Conservation (phyloP, 1,140 invertebrate species). For the Spodoptera frugiperda region DNA sequence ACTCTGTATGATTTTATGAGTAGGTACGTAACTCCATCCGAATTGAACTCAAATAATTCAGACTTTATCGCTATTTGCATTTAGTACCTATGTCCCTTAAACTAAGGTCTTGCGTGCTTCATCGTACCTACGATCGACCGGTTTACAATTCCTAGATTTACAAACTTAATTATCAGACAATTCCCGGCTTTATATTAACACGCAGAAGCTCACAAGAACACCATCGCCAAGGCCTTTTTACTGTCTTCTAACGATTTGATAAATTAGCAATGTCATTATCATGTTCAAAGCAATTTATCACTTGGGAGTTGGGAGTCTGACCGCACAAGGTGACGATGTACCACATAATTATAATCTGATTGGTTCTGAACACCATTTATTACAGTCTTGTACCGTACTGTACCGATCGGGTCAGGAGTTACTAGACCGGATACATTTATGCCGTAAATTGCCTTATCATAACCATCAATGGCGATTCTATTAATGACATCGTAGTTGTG, state of each 20-base stretch:
- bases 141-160: no score
- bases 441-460: slow-evolving; percentile 16
- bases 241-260: slow-evolving; percentile 20
- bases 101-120: no score
- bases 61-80: no score
- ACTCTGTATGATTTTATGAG: no score
- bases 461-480: slow-evolving; percentile 13
- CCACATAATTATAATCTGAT: slow-evolving; percentile 36
- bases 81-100: no score
- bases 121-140: no score
- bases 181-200: background rate
- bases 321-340: slow-evolving; percentile 38
- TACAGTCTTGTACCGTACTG: slow-evolving; percentile 35
- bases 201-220: background rate
- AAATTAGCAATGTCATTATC: slow-evolving; percentile 40
- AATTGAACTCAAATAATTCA: no score
- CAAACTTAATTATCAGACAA: no score
- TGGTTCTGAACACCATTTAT: slow-evolving; percentile 32
- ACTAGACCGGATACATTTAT: slow-evolving; percentile 32
- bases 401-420: slow-evolving; percentile 27
- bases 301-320: background rate
- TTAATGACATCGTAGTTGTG: slow-evolving; percentile 20
- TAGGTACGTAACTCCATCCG: no score
- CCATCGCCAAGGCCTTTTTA: slow-evolving; percentile 3
- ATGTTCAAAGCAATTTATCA: slow-evolving; percentile 36